Evolutionary conservation across 1,140 invertebrate species (phyloP).

Genomic region (Plodia interpunctella): DNA sequence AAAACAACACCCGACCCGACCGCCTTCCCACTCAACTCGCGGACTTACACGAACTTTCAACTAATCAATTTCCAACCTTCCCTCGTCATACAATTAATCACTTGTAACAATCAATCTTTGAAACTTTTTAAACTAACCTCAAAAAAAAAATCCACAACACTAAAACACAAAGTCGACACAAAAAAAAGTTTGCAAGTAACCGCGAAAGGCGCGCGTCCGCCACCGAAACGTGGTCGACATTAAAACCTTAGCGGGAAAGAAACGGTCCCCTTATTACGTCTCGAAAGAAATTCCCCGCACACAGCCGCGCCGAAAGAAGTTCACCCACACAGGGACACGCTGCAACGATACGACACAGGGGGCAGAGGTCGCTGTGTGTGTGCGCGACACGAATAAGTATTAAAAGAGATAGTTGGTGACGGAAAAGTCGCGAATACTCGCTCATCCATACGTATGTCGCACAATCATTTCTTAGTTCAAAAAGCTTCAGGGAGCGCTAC

Average conservation of each 20-base stretch:
- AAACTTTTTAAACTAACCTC: conserved; percentile 24
- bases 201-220: conserved; percentile 67
- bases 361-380: conserved; percentile 34
- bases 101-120: conserved; percentile 20
- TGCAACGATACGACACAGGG: conserved; percentile 47
- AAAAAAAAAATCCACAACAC: conserved; percentile 39
- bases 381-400: conserved; percentile 69
- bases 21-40: conserved; percentile 35
- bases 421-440: conserved; percentile 35
- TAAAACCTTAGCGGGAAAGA: conserved; percentile 76
- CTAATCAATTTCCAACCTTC: conserved; percentile 54
- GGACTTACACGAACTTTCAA: conserved; percentile 53
- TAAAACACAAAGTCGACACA: conserved; percentile 44
- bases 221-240: conserved; percentile 74
- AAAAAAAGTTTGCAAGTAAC: conserved; percentile 56
- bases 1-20: conserved; percentile 53
- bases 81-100: conserved; percentile 25
- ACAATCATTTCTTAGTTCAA: conserved; percentile 23
- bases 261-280: conserved; percentile 76
- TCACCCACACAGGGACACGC: conserved; percentile 54
- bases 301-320: conserved; percentile 66
- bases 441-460: conserved; percentile 30
- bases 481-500: conserved; percentile 6
- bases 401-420: conserved; percentile 71
- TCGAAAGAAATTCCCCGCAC: conserved; percentile 76